Base-by-base conservation (phyloP, 2,888 invertebrate genomes). In the Aporophyla lueneburgensis region DNA sequence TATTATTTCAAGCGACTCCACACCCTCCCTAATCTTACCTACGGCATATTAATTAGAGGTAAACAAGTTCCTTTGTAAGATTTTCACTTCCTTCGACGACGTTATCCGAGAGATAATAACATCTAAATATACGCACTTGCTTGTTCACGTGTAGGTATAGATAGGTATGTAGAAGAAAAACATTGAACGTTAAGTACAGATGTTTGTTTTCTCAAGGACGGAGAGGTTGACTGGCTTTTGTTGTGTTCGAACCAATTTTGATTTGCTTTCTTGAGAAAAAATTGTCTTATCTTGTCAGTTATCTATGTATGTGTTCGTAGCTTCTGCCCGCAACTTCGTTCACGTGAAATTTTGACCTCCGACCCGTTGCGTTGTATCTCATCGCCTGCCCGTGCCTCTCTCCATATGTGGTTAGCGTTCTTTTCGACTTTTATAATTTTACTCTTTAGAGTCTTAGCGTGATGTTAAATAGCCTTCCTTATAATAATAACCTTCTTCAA, bases 31-130 rank as follows among this genome's bases (percentile, higher is more conserved):
- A 85, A 78, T 86, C 81, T 89, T 91, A 93, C 93, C 93, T 93
- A 89, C 81, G 89, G 92, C 91, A 94, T 94, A 94, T 95, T 95
- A 96, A 95, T 96, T 95, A 95, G 94, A 95, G 95, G 95, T 95
- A 95, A 95, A 94, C 95, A 95, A 93, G 94, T 93, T 93, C 93
- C 94, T 94, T 94, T 94, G 93, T 94, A 87, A 93, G 92, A 92
- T 93, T 93, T 94, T 94, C 93, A 91, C 92, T 92, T 91, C 92
- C 87, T 92, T 89, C 90, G 86, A 91, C 88, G 91, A 89, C 91
- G 87, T 90, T 87, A 92, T 89, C 84, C 89, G 80, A 84, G 76
- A 89, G 86, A 85, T 88, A 86, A 90, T 89, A 88, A 90, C 77
- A 80, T 87, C 75, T 78, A 81, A 84, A 85, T 89, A 89, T 76